Percentiles rank a stretch among this genome's conserved stretches.
These are phyloP conservation scores for Thaleichthys pacificus DNA, from an alignment of 2,797 vertebrate species.

Conservation along the genomic window DNA sequence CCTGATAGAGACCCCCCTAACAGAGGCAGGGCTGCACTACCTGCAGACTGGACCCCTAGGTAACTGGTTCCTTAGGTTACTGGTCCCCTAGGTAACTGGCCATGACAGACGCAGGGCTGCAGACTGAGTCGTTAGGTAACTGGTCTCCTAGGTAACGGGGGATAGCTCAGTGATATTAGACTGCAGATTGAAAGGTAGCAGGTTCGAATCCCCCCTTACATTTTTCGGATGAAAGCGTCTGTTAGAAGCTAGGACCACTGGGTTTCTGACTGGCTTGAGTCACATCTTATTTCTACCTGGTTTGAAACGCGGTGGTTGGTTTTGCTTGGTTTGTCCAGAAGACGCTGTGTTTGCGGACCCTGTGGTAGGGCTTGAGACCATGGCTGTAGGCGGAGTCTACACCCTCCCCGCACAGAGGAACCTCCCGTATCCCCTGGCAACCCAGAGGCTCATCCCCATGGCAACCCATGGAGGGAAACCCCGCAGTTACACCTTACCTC, in stretches of 20 bases:
- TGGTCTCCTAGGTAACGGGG: too few relatives aligned
- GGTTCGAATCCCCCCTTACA: too few relatives aligned
- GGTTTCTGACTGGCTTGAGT: neutral
- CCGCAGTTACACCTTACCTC: constrained; percentile 94
- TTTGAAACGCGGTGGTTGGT: too few relatives aligned
- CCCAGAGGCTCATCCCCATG: constrained; percentile 71
- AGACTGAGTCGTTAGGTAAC: too few relatives aligned
- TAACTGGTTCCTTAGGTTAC: constrained; percentile 29
- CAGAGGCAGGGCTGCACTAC: constrained; percentile 95
- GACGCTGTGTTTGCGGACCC: constrained; percentile 93
- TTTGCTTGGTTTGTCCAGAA: constrained; percentile 61
- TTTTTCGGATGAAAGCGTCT: too few relatives aligned
- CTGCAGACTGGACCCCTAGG: constrained; percentile 93
- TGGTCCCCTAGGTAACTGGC: neutral
- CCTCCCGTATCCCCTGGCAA: constrained; percentile 66
- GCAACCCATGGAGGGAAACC: constrained; percentile 82
- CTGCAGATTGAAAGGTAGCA: too few relatives aligned
- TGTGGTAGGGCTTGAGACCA: constrained; percentile 60
- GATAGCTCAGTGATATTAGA: too few relatives aligned
- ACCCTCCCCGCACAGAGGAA: constrained; percentile 71
- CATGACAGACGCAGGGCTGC: too few relatives aligned
- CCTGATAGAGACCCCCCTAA: constrained; percentile 95
- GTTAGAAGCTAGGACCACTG: too few relatives aligned
- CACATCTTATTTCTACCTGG: neutral
- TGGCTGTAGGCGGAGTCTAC: constrained; percentile 80